A percentile compares a stretch with the other conserved stretches of the same genome.
phyloP scores from a whole-genome alignment of 2,888 invertebrate species.

The Octodonta nipae region DNA sequence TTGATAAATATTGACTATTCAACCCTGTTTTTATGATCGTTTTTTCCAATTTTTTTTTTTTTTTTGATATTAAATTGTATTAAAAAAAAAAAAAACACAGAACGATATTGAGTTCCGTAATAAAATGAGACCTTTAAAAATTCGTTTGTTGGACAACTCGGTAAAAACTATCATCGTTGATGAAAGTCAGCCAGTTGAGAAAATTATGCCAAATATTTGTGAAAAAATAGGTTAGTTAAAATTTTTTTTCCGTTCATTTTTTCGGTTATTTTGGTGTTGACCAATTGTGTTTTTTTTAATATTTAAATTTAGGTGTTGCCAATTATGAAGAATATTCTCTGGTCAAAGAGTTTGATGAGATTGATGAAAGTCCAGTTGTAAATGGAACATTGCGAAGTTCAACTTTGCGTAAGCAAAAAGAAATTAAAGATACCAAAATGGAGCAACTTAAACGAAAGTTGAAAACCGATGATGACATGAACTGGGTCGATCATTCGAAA shows the following conservation, averaged over 20 bases:
- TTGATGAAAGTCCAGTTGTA: conserved; percentile 53
- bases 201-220: conserved; percentile 97
- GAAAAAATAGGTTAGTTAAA: too few relatives aligned
- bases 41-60: too few relatives aligned
- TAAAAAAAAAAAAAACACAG: too few relatives aligned
- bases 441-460: conserved; percentile 91
- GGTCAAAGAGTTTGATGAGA: conserved; percentile 80
- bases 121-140: conserved; percentile 81
- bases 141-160: conserved; percentile 90
- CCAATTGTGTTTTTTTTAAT: too few relatives aligned
- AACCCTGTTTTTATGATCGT: too few relatives aligned
- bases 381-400: conserved; percentile 77
- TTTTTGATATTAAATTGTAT: too few relatives aligned
- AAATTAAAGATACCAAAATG: conserved; percentile 87
- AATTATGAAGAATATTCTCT: conserved; percentile 95
- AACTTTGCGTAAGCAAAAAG: conserved; percentile 72
- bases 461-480: conserved; percentile 95
- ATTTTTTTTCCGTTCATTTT: too few relatives aligned
- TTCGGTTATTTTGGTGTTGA: too few relatives aligned
- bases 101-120: conserved; percentile 86
- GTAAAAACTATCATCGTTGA: conserved; percentile 94
- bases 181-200: conserved; percentile 93
- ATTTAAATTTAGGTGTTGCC: conserved; percentile 96
- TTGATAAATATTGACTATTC: too few relatives aligned
- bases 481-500: conserved; percentile 86